These are phyloP conservation scores for Platypus cylindrus DNA, from an alignment of 2,888 invertebrate species.

Conservation along the genomic window DNA sequence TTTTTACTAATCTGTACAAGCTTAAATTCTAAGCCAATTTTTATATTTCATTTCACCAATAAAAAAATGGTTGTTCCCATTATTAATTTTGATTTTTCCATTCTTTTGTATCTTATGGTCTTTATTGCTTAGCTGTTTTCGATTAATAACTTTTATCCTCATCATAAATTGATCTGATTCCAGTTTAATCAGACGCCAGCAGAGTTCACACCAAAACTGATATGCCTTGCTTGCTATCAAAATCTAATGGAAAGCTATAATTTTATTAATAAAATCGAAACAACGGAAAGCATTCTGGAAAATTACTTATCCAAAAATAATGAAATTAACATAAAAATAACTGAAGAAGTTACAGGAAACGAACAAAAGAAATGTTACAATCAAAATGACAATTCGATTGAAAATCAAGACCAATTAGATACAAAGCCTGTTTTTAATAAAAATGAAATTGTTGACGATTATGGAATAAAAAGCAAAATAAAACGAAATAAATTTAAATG, in stretches of 20 bases:
- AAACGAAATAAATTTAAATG: conserved; percentile 2
- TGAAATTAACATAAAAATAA: not conserved
- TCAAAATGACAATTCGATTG: not conserved
- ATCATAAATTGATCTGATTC: too few relatives aligned
- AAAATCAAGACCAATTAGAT: too few relatives aligned
- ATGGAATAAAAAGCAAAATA: not conserved
- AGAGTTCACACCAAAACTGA: conserved; percentile 1
- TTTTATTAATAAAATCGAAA: conserved; percentile 1
- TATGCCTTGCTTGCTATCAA: conserved; percentile 4
- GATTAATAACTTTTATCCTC: too few relatives aligned
- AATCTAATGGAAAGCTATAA: conserved; percentile 2
- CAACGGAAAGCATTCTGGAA: conserved; percentile 3
- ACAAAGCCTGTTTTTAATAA: too few relatives aligned
- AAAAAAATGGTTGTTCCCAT: too few relatives aligned
- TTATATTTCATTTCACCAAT: not conserved
- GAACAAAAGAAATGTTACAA: not conserved
- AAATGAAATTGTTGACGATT: too few relatives aligned
- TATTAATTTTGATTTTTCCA: too few relatives aligned
- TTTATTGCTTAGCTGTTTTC: too few relatives aligned
- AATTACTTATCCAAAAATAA: not conserved
- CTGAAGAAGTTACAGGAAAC: not conserved
- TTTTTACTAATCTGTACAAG: too few relatives aligned
- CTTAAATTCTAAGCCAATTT: too few relatives aligned
- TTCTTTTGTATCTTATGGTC: too few relatives aligned
- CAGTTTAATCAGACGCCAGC: conserved; percentile 4